Conservation (phyloP, 1,140 invertebrate genomes). For the Drosophila hydei region DNA sequence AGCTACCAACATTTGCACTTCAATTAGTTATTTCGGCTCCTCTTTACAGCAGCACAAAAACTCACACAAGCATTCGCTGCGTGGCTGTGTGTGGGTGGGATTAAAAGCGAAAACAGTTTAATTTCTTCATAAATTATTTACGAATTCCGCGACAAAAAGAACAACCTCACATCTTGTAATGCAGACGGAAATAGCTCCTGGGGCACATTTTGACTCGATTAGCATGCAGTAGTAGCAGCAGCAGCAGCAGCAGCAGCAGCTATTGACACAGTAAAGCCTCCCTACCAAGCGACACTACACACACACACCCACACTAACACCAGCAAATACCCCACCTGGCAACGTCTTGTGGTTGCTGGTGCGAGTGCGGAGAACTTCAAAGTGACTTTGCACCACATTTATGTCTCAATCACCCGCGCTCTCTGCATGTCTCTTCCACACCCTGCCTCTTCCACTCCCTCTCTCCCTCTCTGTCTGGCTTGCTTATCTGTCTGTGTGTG, state of each 20-base stretch:
- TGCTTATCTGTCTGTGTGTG: not conserved
- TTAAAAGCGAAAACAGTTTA: constrained; percentile 43
- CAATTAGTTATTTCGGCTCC: constrained; percentile 23
- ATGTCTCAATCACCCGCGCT: not conserved
- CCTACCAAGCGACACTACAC: not conserved
- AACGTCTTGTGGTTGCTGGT: constrained; percentile 1
- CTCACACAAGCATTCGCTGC: constrained; percentile 1
- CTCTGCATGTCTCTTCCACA: not conserved
- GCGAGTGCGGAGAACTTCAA: constrained; percentile 39
- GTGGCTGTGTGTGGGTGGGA: constrained; percentile 2
- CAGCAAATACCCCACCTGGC: not conserved
- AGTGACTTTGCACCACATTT: constrained; percentile 38
- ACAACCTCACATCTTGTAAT: constrained; percentile 29
- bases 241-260: not conserved
- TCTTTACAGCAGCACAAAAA: constrained; percentile 14
- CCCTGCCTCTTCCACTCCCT: not conserved
- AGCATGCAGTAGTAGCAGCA: constrained; percentile 42
- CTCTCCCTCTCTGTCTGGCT: not conserved
- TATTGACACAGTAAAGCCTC: constrained; percentile 24
- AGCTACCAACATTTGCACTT: constrained; percentile 27
- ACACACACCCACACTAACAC: not conserved
- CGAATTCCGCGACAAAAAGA: constrained; percentile 39
- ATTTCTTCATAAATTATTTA: constrained; percentile 57
- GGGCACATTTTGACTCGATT: constrained; percentile 53
- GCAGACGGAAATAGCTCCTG: constrained; percentile 15